phyloP scores from a whole-genome alignment of 2,888 invertebrate genomes.

The Apamea epomidion region DNA sequence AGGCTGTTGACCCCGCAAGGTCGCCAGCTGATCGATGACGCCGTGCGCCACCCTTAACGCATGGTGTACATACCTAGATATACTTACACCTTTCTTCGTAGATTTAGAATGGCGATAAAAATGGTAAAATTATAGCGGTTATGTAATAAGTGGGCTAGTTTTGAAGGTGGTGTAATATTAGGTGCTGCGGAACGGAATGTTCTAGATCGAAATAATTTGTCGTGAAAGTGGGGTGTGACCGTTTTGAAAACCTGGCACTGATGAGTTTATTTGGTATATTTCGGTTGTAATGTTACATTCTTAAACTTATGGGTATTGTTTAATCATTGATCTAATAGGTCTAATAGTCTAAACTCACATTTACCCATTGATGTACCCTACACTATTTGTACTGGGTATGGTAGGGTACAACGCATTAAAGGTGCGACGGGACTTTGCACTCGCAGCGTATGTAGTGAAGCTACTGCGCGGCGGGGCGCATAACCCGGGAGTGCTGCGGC shows the following conservation, averaged over 20 bases:
- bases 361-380: too few relatives aligned
- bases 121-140: conserved; percentile 12
- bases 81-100: conserved; percentile 1
- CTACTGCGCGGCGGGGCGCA: too few relatives aligned
- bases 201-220: conserved; percentile 32
- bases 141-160: conserved; percentile 11
- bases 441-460: too few relatives aligned
- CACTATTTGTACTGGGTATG: too few relatives aligned
- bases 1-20: conserved; percentile 81
- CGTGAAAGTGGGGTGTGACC: neutral
- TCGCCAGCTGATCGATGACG: conserved; percentile 80
- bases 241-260: conserved; percentile 14
- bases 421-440: too few relatives aligned
- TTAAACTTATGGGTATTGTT: neutral
- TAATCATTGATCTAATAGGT: neutral
- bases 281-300: conserved; percentile 15
- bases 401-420: too few relatives aligned
- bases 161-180: conserved; percentile 7
- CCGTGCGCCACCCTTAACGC: conserved; percentile 67
- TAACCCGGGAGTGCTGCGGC: too few relatives aligned
- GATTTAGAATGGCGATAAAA: conserved; percentile 36
- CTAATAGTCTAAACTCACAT: too few relatives aligned
- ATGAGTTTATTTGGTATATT: conserved; percentile 4
- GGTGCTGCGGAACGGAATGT: conserved; percentile 15
- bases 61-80: conserved; percentile 4